Evolutionary conservation across 1,140 invertebrate genomes (phyloP), one percentile per base, ranked within the genome.

Genomic region (Spodoptera litura): DNA sequence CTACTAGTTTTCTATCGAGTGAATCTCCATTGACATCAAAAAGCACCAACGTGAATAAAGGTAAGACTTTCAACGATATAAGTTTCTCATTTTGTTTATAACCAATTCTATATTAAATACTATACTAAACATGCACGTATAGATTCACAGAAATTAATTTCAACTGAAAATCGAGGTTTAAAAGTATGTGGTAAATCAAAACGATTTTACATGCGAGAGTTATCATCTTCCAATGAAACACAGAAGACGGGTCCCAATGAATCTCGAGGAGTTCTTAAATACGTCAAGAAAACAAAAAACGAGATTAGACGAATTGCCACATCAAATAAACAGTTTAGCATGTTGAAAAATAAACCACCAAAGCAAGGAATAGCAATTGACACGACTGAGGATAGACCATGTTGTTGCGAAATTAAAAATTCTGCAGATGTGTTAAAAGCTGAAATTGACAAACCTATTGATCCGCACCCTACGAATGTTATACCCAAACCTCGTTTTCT

Each of bases 1-100:
- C 83, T 13, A 80, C 86, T 55, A 86, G 81, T 62, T 84, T 86
- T 27, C 78, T 84, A 58, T 35, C 87, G 27, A 85, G 82, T 25
- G 79, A 85, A 74, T 80, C 38, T 27, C 38, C 13, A 1, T 12
- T 13, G 3, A 12, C 10, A 25, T 4, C 8, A 3, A 25, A 51
- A 27, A 25, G 13, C 5, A 27, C 35, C n/a, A 64, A 35, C 11
- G 58, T 12, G 8, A n/a, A 44, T 62, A 8, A 2, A 35, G n/a
- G 61, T 59, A 27, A 59, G 61, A 15, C 35, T 8, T 44, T 44
- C 31, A 44, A 2, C 1, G 11, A 61, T 53, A 11, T 55, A 15
- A 3, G 52, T 55, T n/a, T 55, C 15, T 4, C 4, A 55, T 55
- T 6, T 4, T 15, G n/a, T n/a, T 4, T 55, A 5, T n/a, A 55